Evolutionary conservation across 2,113 vertebrate genomes (phyloP), one percentile per base, ranked within the genome.

Genomic region (Myrmecobius fasciatus): DNA sequence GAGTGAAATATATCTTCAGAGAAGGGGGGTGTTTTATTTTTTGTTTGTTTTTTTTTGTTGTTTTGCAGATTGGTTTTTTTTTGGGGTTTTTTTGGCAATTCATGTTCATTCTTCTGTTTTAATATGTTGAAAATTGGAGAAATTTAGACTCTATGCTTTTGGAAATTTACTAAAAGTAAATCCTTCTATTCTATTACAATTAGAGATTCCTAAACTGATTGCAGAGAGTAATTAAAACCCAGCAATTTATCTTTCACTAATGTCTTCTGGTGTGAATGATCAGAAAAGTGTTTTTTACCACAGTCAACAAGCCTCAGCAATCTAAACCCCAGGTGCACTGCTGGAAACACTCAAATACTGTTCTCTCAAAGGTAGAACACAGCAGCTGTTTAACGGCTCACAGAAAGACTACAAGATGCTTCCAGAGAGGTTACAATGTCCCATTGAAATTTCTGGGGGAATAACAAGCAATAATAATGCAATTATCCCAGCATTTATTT

Each of bases 41-140:
- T 1, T 17, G 4, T n/a, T 36, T 52, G 48, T 88, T 92, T 3
- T 89, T 28, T 0, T 83, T 9, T 0, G 17, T 52, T 53, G n/a
- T 24, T 46, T 51, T 51, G 49, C 9, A 51, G 49, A 8, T 49
- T 49, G 49, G 49, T 8, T 51, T 31, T 49, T 93, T 53, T 53
- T 52, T 54, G 49, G 49, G 49, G 9, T 31, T 49, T 93, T 53
- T 53, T 52, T 54, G 48, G 60, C 8, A 25, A 94, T 14, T 91
- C 67, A 25, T 53, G 22, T 25, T 12, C 46, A 67, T 1, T 56
- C 67, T 92, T 52, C 31, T 17, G 25, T 92, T 26, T 46, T 52
- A 97, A 92, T 83, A 20, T 89, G 31, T 36, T 25, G 10, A 95
- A 91, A 93, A 88, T 93, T 89, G 93, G 43, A 83, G 90, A 53